Base-by-base conservation (phyloP, 2,888 invertebrate genomes). In the Torymus tubicola region DNA sequence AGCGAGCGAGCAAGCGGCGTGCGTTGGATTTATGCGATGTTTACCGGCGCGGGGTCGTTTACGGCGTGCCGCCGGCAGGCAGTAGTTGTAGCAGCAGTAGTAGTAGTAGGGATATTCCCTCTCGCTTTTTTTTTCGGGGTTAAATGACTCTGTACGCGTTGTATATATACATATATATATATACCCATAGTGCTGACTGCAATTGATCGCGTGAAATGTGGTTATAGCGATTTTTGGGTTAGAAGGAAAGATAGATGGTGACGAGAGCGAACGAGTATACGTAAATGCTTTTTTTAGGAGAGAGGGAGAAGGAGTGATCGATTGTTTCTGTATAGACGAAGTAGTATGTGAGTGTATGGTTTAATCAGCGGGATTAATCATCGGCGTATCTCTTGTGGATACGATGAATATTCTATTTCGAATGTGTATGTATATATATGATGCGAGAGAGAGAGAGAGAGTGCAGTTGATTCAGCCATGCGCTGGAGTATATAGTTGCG, bases 11-110 rank as follows among this genome's bases (percentile, higher is more conserved):
- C 64, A n/a, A 8, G 31, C 67, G 52, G n/a, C 55, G 21, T 21
- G 69, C 61, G 52, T 61, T 21, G 65, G 53, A 71, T 78, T 78
- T 78, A 78, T 78, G 78, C 71, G 78, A 52, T 78, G 78, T 78
- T 78, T 78, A 78, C 78, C 69, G 42, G 52, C 24, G 42, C 14
- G 67, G 68, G 75, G 24, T 75, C 67, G 75, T 75, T 75, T 75
- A 75, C 13, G 75, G 42, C 42, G 42, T 8, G 42, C 42, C 42
- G 42, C 42, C 42, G 42, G 31, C 68, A n/a, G 55, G 18, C 50
- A n/a, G 57, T 58, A 50, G 74, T 65, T 65, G 42, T 61, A 63
- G 57, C 67, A 73, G 31, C 50, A 2, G 57, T 58, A 50, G 65
- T 65, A 58, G 42, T 61, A 63, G 57, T 74, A 73, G 31, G 73